Evolutionary conservation across 2,113 vertebrate species (phyloP).

Genomic region (Dryoscopus gambensis): DNA sequence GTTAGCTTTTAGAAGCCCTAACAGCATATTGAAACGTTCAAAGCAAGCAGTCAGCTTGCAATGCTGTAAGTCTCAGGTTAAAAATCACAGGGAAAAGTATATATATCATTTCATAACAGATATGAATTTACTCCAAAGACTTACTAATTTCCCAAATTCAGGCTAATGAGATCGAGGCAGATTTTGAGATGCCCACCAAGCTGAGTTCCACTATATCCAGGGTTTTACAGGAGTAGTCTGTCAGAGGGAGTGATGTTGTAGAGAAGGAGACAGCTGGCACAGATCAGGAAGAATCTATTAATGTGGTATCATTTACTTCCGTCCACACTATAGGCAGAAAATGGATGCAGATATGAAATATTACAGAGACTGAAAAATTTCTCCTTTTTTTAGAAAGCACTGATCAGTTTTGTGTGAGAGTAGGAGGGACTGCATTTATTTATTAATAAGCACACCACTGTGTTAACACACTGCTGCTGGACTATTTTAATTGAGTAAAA

Average conservation of each 20-base stretch:
- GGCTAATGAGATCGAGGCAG: not conserved
- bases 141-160: not conserved
- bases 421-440: not conserved
- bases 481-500: not conserved
- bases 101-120: not conserved
- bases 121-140: not conserved
- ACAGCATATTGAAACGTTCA: not conserved
- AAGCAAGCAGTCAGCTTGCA: not conserved
- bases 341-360: not conserved
- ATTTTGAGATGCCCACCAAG: not conserved
- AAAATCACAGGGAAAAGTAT: not conserved
- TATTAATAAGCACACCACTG: not conserved
- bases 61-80: not conserved
- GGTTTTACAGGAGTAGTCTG: not conserved
- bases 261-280: not conserved
- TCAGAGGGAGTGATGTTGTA: not conserved
- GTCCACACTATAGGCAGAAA: not conserved
- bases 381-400: not conserved
- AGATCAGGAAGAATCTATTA: not conserved
- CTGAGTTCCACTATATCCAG: not conserved
- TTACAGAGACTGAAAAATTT: not conserved
- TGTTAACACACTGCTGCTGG: not conserved
- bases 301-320: not conserved
- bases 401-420: not conserved
- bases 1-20: not conserved